Evolutionary conservation across 1,140 invertebrate species (phyloP), one percentile per base, ranked within the genome.

Genomic region (Steinernema feltiae): DNA sequence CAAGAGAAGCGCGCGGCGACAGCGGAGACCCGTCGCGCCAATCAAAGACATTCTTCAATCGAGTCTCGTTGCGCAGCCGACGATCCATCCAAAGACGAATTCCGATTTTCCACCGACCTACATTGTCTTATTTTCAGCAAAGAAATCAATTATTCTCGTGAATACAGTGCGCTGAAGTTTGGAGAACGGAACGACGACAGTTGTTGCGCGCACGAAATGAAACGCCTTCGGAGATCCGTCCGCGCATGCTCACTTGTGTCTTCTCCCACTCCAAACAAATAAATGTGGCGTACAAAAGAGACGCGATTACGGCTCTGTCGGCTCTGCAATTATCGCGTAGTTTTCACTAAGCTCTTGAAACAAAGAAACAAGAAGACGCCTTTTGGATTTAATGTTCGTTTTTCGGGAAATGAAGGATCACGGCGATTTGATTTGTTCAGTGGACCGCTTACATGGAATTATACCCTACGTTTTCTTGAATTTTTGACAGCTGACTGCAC

Each of bases 151-250:
- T 63, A 63, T 63, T 63, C 53, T 27, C 24, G 53, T 63, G 53
- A 63, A 63, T 63, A 63, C 53, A 63, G 53, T 63, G 53, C 53
- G 53, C 24, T 3, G 53, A 27, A 15, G 53, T 15, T 63, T 21
- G 53, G 12, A 63, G 53, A 63, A 63, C 53, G 53, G 53, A 63
- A 27, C 53, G 53, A 27, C 53, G 53, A 27, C 18, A 27, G 53
- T 63, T 63, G 53, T 63, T 63, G 53, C 53, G 53, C 53, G 53
- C 7, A 63, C 53, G 53, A 63, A 63, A 63, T 63, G 53, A 63
- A 63, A 63, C 53, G 53, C 53, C 53, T 63, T 63, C 24, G 53
- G 53, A 63, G 53, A 63, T 63, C 53, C 12, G 24, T 27, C 15
- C 53, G 53, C 53, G 53, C 53, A 17, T 63, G 53, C 53, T 63